These are phyloP conservation scores for Trachelus tabidus DNA, from an alignment of 2,888 invertebrate species.

Conservation along the genomic window DNA sequence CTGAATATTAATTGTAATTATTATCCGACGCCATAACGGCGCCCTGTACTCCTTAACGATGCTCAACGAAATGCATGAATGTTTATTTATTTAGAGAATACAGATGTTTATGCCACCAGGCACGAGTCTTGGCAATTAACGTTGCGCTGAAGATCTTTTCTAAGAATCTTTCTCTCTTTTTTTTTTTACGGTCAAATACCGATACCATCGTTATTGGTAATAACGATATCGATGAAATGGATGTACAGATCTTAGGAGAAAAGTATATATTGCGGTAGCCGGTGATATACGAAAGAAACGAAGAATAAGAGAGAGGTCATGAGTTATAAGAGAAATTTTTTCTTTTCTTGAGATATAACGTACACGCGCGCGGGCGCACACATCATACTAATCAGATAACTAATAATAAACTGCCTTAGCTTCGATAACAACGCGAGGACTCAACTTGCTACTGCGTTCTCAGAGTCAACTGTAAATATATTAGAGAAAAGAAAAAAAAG, in stretches of 20 bases:
- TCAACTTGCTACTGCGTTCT: neutral
- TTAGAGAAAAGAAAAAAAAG: neutral
- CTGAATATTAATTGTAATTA: neutral
- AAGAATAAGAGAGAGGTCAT: neutral
- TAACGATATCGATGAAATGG: neutral
- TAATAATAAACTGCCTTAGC: too few species aligned
- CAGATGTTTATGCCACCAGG: neutral
- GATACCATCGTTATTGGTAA: neutral
- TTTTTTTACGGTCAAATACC: neutral
- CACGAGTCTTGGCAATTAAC: neutral
- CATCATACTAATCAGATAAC: too few species aligned
- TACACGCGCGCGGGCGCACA: neutral
- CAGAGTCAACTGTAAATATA: conserved; percentile 8
- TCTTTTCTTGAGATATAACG: neutral
- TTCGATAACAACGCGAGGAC: too few species aligned
- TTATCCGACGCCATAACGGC: neutral
- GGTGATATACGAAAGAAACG: neutral
- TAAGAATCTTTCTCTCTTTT: neutral
- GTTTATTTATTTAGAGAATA: neutral
- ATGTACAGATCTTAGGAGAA: neutral
- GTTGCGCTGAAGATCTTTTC: neutral
- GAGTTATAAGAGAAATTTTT: neutral
- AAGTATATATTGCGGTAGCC: neutral
- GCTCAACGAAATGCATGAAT: neutral
- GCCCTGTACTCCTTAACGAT: neutral